Conservation (phyloP, 2,797 vertebrate species). For the Coilia nasus region DNA sequence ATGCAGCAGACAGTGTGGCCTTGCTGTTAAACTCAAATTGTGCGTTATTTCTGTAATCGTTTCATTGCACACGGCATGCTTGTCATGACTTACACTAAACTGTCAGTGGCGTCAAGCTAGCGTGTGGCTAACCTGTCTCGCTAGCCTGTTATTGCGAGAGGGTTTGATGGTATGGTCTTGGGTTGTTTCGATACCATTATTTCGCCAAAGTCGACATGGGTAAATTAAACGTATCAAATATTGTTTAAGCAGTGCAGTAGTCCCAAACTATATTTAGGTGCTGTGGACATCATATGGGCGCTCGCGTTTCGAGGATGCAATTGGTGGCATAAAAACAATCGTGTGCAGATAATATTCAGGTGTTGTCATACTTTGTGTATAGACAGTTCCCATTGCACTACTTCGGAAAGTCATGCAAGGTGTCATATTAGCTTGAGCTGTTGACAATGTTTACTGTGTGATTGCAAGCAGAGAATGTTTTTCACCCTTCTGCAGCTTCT, state of each 20-base stretch:
- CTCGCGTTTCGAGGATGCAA: not conserved
- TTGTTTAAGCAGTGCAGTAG: too few relatives aligned
- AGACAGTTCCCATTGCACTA: not conserved
- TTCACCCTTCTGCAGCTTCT: not conserved
- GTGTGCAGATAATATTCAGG: not conserved
- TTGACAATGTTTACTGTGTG: not conserved
- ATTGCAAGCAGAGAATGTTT: not conserved
- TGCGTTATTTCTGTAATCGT: not conserved
- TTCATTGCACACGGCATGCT: not conserved
- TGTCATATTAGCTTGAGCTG: not conserved
- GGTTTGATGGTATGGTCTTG: not conserved
- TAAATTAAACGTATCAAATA: too few relatives aligned
- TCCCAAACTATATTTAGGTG: not conserved
- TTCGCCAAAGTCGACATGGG: not conserved
- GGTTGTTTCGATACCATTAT: not conserved
- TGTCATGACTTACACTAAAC: not conserved
- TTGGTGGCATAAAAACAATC: not conserved
- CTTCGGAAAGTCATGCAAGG: not conserved
- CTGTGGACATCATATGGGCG: not conserved
- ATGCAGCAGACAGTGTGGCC: not conserved
- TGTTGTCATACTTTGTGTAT: slow-evolving; percentile 3
- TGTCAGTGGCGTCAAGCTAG: slow-evolving; percentile 15
- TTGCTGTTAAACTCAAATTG: not conserved
- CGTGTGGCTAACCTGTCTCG: not conserved
- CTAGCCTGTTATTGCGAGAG: not conserved